Percentiles rank a stretch among this genome's conserved stretches.
phyloP scores from a whole-genome alignment of 2,888 invertebrate species.

The Ochropacha duplaris region DNA sequence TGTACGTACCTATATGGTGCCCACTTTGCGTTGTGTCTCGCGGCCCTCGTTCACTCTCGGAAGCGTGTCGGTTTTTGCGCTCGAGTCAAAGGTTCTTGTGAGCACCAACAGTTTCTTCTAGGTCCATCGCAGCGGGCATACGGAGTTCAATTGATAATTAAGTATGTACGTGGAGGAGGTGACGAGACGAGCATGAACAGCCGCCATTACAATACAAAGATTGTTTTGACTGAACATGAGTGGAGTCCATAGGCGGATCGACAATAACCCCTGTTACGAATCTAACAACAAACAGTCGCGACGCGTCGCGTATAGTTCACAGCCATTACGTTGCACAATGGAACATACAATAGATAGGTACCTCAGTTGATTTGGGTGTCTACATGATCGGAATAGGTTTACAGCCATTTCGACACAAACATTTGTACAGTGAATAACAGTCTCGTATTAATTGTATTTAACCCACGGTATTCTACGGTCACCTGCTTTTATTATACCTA shows the following conservation, averaged over 20 bases:
- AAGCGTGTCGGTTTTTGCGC: too few relatives aligned
- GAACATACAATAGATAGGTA: constrained; percentile 49
- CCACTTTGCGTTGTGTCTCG: too few relatives aligned
- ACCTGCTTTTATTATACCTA: not conserved
- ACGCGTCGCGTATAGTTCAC: constrained; percentile 17
- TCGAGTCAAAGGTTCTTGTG: too few relatives aligned
- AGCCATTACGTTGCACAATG: constrained; percentile 69
- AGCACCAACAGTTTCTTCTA: too few relatives aligned
- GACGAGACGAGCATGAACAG: too few relatives aligned
- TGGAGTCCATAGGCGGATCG: constrained; percentile 4
- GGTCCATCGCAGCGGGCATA: too few relatives aligned
- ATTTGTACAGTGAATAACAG: constrained; percentile 12
- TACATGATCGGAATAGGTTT: constrained; percentile 56
- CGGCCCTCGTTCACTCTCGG: too few relatives aligned
- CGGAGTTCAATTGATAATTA: too few relatives aligned
- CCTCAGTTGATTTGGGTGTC: constrained; percentile 54
- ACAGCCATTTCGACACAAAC: constrained; percentile 42
- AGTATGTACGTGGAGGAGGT: too few relatives aligned
- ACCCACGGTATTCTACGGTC: constrained; percentile 19
- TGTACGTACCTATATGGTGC: too few relatives aligned
- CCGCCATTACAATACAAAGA: not conserved
- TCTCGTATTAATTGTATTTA: constrained; percentile 26
- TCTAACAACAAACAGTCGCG: constrained; percentile 42
- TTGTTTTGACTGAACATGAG: not conserved
- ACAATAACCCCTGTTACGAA: constrained; percentile 44